Evolutionary conservation across 2,113 vertebrate species (phyloP).

Genomic region (Seriola dumerili): DNA sequence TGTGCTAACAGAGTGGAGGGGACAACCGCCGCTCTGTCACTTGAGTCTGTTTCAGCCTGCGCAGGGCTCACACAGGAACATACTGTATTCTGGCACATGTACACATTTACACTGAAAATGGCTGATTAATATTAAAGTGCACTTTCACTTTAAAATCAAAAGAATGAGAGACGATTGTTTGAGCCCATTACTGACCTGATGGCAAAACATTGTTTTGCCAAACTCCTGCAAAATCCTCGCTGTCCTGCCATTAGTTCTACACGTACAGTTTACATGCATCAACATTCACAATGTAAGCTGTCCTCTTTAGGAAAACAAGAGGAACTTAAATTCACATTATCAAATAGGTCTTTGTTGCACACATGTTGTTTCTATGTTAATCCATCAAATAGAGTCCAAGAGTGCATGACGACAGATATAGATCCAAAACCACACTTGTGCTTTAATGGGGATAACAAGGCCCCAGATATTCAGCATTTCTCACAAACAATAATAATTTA

Average conservation of each 20-base stretch:
- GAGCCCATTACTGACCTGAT: conserved; percentile 56
- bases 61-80: conserved; percentile 42
- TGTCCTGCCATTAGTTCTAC: conserved; percentile 49
- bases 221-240: conserved; percentile 34
- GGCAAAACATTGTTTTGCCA: conserved; percentile 57
- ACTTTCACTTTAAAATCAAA: conserved; percentile 75
- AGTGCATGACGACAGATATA: conserved; percentile 70
- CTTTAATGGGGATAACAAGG: conserved; percentile 65
- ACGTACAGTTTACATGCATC: conserved; percentile 74
- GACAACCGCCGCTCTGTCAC: conserved; percentile 43
- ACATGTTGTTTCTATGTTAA: conserved; percentile 60
- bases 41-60: conserved; percentile 35
- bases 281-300: conserved; percentile 69
- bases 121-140: conserved; percentile 78
- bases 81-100: conserved; percentile 64
- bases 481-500: conserved; percentile 75
- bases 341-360: conserved; percentile 68
- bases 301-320: conserved; percentile 62
- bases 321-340: conserved; percentile 82
- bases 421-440: conserved; percentile 75
- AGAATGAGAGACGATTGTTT: conserved; percentile 45
- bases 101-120: conserved; percentile 68
- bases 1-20: conserved; percentile 77
- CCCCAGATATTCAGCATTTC: conserved; percentile 73
- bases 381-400: conserved; percentile 72